Conservation (phyloP, 2,113 vertebrate genomes). For the Thunnus maccoyii region DNA sequence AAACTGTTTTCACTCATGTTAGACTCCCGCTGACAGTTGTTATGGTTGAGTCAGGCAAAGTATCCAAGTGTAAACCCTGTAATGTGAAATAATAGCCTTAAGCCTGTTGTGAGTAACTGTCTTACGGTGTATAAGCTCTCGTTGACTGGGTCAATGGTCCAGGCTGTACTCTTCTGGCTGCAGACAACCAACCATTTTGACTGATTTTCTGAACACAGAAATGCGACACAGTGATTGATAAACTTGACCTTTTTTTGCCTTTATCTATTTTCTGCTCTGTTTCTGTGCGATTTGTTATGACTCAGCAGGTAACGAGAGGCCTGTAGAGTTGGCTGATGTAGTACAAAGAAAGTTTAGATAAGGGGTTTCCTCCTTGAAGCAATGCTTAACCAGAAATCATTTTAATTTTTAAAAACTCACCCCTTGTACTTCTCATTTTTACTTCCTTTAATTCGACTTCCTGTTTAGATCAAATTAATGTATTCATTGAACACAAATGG, state of each 20-base stretch:
- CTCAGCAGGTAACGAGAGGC: conserved; percentile 53
- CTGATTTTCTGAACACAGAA: not conserved
- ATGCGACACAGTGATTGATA: not conserved
- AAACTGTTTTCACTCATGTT: not conserved
- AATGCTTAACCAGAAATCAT: conserved; percentile 16
- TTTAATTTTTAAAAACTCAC: conserved; percentile 26
- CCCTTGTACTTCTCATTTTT: conserved; percentile 45
- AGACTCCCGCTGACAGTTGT: not conserved
- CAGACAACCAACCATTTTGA: not conserved
- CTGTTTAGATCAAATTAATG: conserved; percentile 31
- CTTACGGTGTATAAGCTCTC: conserved; percentile 11
- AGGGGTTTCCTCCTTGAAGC: conserved; percentile 19
- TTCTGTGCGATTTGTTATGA: conserved; percentile 58
- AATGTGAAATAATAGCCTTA: not conserved
- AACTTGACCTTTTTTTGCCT: not conserved
- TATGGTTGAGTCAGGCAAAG: not conserved
- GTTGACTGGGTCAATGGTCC: not conserved
- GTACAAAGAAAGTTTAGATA: conserved; percentile 29
- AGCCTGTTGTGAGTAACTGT: conserved; percentile 11
- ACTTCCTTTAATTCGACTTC: conserved; percentile 59
- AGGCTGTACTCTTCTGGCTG: not conserved
- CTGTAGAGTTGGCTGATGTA: not conserved
- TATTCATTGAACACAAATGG: not conserved
- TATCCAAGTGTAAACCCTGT: not conserved
- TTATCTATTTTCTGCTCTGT: not conserved